Evolutionary conservation across 1,140 invertebrate species (phyloP).

Genomic region (Drosophila parabipectinata): DNA sequence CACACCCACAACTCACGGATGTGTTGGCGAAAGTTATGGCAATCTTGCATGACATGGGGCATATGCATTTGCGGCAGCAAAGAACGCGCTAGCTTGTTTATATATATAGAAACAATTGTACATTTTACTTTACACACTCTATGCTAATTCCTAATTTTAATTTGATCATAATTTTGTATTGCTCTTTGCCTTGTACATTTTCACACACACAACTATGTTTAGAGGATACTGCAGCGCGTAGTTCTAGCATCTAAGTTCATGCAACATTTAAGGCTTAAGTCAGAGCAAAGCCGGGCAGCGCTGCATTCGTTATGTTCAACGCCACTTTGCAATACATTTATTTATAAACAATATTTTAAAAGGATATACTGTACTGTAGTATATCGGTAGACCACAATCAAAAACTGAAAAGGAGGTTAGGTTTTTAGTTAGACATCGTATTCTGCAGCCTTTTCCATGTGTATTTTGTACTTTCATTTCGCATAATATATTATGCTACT

Average conservation of each 20-base stretch:
- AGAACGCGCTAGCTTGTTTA: conserved; percentile 75
- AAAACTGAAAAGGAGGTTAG: conserved; percentile 52
- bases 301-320: conserved; percentile 50
- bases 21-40: conserved; percentile 69
- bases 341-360: conserved; percentile 58
- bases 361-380: conserved; percentile 32
- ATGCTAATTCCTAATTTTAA: conserved; percentile 66
- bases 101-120: conserved; percentile 76
- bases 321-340: conserved; percentile 79
- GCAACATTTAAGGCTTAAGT: conserved; percentile 74
- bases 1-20: conserved; percentile 21
- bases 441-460: conserved; percentile 30
- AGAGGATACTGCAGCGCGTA: conserved; percentile 42
- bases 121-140: conserved; percentile 71
- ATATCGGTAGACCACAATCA: conserved; percentile 64
- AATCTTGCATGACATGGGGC: conserved; percentile 58
- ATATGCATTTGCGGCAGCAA: conserved; percentile 51
- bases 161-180: conserved; percentile 75
- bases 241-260: conserved; percentile 66
- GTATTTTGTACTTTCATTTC: conserved; percentile 38
- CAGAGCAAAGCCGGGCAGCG: conserved; percentile 70
- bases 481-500: conserved; percentile 18
- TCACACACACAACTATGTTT: conserved; percentile 50
- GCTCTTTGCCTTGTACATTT: conserved; percentile 79
- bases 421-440: conserved; percentile 56